Base-by-base conservation (phyloP, 2,113 vertebrate genomes). In the Microtus oregoni region DNA sequence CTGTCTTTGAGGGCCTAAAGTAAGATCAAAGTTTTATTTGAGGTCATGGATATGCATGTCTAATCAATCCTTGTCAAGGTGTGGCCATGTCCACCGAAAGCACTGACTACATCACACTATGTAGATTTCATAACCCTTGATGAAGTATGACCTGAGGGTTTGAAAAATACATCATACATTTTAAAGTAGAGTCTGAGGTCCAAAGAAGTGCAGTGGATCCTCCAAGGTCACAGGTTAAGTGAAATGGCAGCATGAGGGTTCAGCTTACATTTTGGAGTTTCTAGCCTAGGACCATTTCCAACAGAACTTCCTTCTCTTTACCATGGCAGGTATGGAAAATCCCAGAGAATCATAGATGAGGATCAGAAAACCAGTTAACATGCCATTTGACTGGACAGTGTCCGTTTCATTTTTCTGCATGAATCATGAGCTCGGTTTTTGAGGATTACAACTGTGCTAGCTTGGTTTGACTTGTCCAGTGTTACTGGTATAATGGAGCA, bases 71-170 rank as follows among this genome's bases (percentile, higher is more conserved):
- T 83, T 38, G n/a, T 63, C 24, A 63, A 17, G 81, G 58, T 17
- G 24, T 82, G n/a, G 58, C n/a, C 58, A 17, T 41, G 58, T 26
- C 1, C 58, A 83, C 32, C 35, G 41, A 77, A 91, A 55, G 72
- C 91, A 10, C n/a, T 92, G 20, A 72, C 67, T 91, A 10, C 3
- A 91, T 77, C 20, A 70, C 19, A 89, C 12, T 86, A 38, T 79
- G 28, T 72, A 91, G 65, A 86, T 86, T 94, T 89, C 24, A 89
- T 12, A 72, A 10, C 11, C 7, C 50, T 41, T 85, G 17, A 86
- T 77, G 12, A 92, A 44, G 86, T 93, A 70, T 20, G n/a, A 78
- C 94, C 17, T 96, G 38, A 70, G 68, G 3, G 94, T 97, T 96
- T n/a, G 63, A 41, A 87, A 86, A 94, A 87, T 61, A 87, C 12